A percentile compares a stretch with the other conserved stretches of the same genome.
phyloP scores from a whole-genome alignment of 2,888 invertebrate species.

The Petrolisthes manimaculis region DNA sequence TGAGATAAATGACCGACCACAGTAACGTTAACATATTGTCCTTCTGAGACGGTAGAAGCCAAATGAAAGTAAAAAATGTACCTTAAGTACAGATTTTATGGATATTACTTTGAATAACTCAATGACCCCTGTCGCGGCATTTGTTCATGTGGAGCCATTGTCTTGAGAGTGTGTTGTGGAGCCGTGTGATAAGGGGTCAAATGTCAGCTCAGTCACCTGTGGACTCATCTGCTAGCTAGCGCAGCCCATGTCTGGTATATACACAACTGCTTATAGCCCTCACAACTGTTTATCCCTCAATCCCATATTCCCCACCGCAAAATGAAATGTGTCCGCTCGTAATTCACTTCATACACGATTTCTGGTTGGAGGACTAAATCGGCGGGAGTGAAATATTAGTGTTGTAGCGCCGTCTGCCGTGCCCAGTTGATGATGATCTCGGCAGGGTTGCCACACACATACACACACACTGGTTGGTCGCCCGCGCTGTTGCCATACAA shows the following conservation, averaged over 20 bases:
- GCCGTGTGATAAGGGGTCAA: slow-evolving; percentile 6
- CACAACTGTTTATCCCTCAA: no score
- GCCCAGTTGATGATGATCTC: slow-evolving; percentile 49
- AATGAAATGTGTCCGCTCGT: background rate
- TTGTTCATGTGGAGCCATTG: background rate
- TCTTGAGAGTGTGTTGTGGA: background rate
- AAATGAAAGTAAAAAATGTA: no score
- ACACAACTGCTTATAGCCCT: no score
- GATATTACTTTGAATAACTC: no score
- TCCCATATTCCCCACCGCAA: background rate
- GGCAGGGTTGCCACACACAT: slow-evolving; percentile 44
- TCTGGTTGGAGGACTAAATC: slow-evolving; percentile 18
- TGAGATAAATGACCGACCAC: no score
- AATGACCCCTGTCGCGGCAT: no score
- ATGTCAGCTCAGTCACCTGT: background rate
- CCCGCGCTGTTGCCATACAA: slow-evolving; percentile 33
- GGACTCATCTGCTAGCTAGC: background rate
- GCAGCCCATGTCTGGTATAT: no score
- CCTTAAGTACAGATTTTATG: no score
- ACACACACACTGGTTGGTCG: background rate
- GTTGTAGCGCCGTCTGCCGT: slow-evolving; percentile 43
- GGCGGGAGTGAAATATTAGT: slow-evolving; percentile 22
- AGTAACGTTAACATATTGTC: no score
- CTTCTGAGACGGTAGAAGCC: no score
- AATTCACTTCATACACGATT: slow-evolving; percentile 14